phyloP scores from a whole-genome alignment of 2,888 invertebrate genomes.

The Amblyteles armatorius region DNA sequence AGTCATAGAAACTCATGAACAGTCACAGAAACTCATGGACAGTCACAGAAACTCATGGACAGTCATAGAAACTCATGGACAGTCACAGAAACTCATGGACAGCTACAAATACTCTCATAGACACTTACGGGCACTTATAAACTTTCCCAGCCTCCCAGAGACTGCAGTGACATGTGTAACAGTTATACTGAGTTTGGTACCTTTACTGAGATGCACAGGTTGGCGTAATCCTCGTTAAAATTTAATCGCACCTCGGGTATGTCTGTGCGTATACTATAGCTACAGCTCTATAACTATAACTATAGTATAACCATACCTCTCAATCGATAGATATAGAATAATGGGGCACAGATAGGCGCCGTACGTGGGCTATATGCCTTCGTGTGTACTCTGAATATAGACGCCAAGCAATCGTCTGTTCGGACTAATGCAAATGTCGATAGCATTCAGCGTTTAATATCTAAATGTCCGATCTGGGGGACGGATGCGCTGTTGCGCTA shows the following conservation, averaged over 20 bases:
- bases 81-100: too few species aligned
- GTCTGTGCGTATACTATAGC: background rate
- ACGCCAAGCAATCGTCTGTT: conserved; percentile 19
- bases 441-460: conserved; percentile 32
- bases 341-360: background rate
- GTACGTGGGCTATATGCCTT: background rate
- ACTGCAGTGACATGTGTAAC: too few species aligned
- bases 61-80: too few species aligned
- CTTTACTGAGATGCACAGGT: background rate
- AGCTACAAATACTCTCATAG: too few species aligned
- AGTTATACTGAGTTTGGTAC: background rate
- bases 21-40: too few species aligned
- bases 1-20: too few species aligned
- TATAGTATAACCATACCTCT: background rate
- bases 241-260: background rate
- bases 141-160: too few species aligned
- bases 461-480: conserved; percentile 20
- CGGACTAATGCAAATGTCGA: conserved; percentile 43
- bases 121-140: too few species aligned
- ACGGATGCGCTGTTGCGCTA: conserved; percentile 4
- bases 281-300: too few species aligned
- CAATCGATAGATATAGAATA: background rate
- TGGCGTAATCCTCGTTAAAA: background rate
- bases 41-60: too few species aligned
- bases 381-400: background rate